A percentile compares a stretch with the other conserved stretches of the same genome.
Evolutionary conservation across 37 sponge, comb jelly and placozoan species (phyloP).

Genomic region (Aphrocallistes beatrix): DNA sequence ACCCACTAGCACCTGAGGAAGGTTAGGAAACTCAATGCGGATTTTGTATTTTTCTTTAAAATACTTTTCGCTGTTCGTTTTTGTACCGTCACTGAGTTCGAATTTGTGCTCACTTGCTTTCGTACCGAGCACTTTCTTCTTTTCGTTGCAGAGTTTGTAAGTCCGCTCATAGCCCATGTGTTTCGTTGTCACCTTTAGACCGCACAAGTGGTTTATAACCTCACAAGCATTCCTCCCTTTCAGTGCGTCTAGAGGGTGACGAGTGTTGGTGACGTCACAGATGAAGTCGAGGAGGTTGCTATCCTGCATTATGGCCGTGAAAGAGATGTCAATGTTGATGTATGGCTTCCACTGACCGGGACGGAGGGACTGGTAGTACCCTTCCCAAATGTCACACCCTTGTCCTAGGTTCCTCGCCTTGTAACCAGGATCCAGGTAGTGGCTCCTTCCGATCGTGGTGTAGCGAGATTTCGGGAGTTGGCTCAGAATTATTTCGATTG

Average conservation of each 20-base stretch:
- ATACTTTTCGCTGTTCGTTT: constrained; percentile 33
- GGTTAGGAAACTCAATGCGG: constrained; percentile 30
- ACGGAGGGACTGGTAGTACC: constrained; percentile 35
- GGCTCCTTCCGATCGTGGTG: constrained; percentile 26
- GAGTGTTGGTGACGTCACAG: neutral
- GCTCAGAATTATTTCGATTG: constrained; percentile 34
- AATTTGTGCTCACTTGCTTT: constrained; percentile 15
- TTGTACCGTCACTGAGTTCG: constrained; percentile 18
- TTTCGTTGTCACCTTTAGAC: constrained; percentile 38
- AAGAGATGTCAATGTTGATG: neutral
- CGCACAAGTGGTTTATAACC: neutral
- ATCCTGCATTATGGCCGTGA: constrained; percentile 34
- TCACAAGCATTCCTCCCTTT: neutral
- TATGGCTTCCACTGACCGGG: constrained; percentile 34
- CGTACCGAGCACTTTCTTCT: neutral
- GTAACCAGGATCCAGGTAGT: constrained; percentile 24
- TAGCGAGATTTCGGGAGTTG: constrained; percentile 10
- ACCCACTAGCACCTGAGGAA: constrained; percentile 49
- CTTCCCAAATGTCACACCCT: constrained; percentile 55
- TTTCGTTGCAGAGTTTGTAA: constrained; percentile 27
- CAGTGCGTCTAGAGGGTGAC: neutral
- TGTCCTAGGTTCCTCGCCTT: constrained; percentile 20
- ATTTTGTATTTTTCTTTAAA: constrained; percentile 33
- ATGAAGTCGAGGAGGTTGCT: constrained; percentile 30
- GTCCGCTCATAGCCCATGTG: constrained; percentile 34